These are phyloP conservation scores for Apamea crenata DNA, from an alignment of 2,888 invertebrate species.

Conservation along the genomic window DNA sequence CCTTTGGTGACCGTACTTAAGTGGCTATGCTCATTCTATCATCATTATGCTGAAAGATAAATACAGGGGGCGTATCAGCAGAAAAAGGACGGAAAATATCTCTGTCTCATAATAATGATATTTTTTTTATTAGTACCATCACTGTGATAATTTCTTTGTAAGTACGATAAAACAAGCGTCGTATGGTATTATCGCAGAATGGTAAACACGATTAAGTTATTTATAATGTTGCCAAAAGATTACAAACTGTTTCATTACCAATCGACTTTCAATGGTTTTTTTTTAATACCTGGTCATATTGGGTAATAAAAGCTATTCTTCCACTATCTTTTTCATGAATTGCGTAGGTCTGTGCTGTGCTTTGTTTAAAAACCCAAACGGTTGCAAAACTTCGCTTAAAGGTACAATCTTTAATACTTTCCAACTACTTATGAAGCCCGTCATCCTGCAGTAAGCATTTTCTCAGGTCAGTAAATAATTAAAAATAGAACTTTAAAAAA, in stretches of 20 bases:
- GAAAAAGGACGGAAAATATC: constrained; percentile 23
- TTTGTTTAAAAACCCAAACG: not conserved
- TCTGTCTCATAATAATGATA: constrained; percentile 25
- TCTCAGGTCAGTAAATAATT: not conserved
- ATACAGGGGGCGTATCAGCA: constrained; percentile 30
- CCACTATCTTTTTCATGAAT: not conserved
- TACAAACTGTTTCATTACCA: not conserved
- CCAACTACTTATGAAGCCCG: not conserved
- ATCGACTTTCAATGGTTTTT: not conserved
- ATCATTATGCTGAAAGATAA: not conserved
- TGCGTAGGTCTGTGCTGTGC: not conserved
- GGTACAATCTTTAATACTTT: not conserved
- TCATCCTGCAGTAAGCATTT: not conserved
- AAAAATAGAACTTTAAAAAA: not conserved
- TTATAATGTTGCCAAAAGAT: not conserved
- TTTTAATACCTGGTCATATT: not conserved
- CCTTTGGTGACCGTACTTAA: too few species aligned
- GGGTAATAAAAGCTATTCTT: not conserved
- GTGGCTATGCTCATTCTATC: not conserved
- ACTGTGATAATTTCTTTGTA: constrained; percentile 26
- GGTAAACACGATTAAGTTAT: not conserved
- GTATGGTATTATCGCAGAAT: constrained; percentile 7
- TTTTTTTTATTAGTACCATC: not conserved
- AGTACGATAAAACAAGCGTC: constrained; percentile 5
- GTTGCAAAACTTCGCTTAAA: not conserved